Base-by-base conservation (phyloP, 2,797 vertebrate genomes). In the Alauda arvensis region DNA sequence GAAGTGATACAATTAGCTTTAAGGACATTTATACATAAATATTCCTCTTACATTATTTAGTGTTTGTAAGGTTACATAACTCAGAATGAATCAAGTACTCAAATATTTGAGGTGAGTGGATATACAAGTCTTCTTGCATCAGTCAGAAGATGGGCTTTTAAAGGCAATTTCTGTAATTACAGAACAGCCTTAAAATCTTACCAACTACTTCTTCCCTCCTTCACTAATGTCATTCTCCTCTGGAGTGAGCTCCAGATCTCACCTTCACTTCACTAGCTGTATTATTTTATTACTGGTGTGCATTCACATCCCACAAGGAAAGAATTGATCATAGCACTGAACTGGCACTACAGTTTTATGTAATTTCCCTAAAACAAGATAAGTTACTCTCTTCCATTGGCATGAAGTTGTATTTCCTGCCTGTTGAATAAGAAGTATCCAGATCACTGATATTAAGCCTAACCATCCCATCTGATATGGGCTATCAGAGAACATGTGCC, bases 241-340 rank as follows among this genome's bases (percentile, higher is more conserved):
- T 34, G 42, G 12, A 70, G 10, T 6, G 5, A 88, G 34, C 10
- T 62, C 34, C 45, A 88, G 37, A 78, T 29, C 16, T 45, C 34
- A 56, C 16, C 34, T 34, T 16, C 21, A 15, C 10, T 52, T 77
- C 45, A 49, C 42, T 14, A 80, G 9, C 34, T 42, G 25, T 16
- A 66, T 23, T 37, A 37, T 37, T 37, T 37, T 37, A 37, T 51
- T 39, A 42, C 1, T 42, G 9, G 6, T 46, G 11, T 18, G 10
- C 8, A 24, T 69, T 29, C 33, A 8, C 4, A 23, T 10, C 3
- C 12, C 72, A 83, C 13, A 42, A 26, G 29, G 23, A 61, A 33
- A n/a, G 10, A 40, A 12, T 0, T 14, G 3, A 59, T 10, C 12
- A 33, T 3, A 56, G 16, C 45, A 82, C n/a, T 43, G 9, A 61